phyloP scores from a whole-genome alignment of 2,888 invertebrate species.

The Lasioglossum marginatum region DNA sequence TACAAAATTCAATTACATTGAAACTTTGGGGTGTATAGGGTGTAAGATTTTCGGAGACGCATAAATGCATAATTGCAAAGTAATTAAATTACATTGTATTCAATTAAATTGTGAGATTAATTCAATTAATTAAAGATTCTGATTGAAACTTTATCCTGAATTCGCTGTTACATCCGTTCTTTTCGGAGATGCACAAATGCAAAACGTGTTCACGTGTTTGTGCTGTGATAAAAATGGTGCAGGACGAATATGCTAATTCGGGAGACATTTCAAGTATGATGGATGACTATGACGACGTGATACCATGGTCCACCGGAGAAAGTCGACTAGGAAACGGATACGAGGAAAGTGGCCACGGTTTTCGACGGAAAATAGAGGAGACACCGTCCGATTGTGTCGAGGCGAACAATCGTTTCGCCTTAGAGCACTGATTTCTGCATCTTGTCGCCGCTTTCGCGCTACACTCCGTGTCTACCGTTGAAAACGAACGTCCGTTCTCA shows the following conservation, averaged over 20 bases:
- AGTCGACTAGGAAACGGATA: conserved; percentile 1
- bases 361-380: background rate
- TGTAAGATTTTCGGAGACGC: too few species aligned
- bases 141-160: too few species aligned
- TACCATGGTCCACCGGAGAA: background rate
- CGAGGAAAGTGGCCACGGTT: conserved; percentile 16
- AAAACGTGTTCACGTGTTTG: too few species aligned
- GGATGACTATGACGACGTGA: background rate
- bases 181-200: too few species aligned
- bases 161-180: too few species aligned
- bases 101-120: too few species aligned
- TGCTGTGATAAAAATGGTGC: too few species aligned
- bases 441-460: conserved; percentile 37
- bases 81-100: too few species aligned
- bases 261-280: background rate
- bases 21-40: too few species aligned
- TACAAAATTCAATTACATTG: too few species aligned
- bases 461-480: conserved; percentile 42
- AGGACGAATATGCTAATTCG: conserved; percentile 25
- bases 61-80: too few species aligned
- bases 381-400: background rate
- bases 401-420: conserved; percentile 6
- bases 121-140: too few species aligned
- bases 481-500: conserved; percentile 68
- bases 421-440: conserved; percentile 10